Evolutionary conservation across 2,888 invertebrate species (phyloP).

Genomic region (Chrysotoxum bicinctum): DNA sequence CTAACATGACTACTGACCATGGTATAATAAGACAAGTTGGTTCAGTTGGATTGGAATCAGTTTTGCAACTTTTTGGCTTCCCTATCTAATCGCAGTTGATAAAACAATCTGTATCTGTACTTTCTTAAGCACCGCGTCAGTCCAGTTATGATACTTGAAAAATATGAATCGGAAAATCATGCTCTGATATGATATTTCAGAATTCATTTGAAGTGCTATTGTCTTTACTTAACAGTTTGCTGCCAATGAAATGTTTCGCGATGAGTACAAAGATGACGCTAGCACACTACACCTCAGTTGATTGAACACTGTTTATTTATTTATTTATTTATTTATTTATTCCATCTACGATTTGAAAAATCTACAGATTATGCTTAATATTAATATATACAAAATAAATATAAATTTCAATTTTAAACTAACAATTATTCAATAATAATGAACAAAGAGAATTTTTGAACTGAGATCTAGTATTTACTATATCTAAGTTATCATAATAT

Average conservation of each 20-base stretch:
- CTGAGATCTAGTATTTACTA: no score
- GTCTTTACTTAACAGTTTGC: background rate
- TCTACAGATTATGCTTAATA: no score
- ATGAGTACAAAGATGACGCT: background rate
- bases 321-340: no score
- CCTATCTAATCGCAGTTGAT: constrained; percentile 66
- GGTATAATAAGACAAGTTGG: no score
- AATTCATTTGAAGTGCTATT: background rate
- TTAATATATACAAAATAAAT: no score
- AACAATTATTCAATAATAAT: no score
- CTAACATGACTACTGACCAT: constrained; percentile 28
- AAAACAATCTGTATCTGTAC: background rate
- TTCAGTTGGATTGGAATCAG: background rate
- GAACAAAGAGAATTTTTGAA: no score
- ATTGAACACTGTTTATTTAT: background rate
- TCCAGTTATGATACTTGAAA: background rate
- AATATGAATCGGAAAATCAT: background rate
- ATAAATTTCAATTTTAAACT: no score
- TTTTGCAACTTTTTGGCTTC: constrained; percentile 21
- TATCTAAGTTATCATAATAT: no score
- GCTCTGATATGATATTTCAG: background rate
- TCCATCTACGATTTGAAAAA: no score
- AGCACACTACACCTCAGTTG: background rate
- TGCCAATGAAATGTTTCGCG: background rate
- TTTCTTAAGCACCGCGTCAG: background rate